Evolutionary conservation across 2,797 vertebrate genomes (phyloP), one percentile per base, ranked within the genome.

Genomic region (Leptatherina wallacei): DNA sequence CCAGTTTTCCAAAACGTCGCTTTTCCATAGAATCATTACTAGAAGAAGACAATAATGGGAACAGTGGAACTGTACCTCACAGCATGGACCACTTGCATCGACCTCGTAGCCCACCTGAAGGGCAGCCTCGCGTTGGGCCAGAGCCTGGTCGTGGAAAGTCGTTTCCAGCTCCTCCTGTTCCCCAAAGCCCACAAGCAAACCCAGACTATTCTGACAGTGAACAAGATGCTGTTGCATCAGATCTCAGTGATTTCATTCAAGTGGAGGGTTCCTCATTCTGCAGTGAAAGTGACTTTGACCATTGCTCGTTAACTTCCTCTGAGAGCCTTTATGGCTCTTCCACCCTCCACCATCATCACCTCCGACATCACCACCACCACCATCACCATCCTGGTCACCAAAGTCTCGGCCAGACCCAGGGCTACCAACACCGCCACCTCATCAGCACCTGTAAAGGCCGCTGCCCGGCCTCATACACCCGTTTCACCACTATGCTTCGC

Each of bases 261-360:
- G 95, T 97, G 69, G 98, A 99, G 85, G 97, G 97, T 30, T 99
- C 98, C 0, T 99, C 98, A 9, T 97, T 99, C 77, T 99, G 98
- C 89, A 99, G 98, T n/a, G 98, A 99, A 85, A 99, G 97, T 51
- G 98, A 99, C 72, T 96, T 99, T 55, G 98, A 99, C 87, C 98
- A 97, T 88, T 99, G 96, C 80, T 99, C 97, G 0, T 96, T 99
- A 78, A 95, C 97, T 0, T 99, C 98, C n/a, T 98, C 98, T 0
- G 98, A 99, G 84, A 99, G 98, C 77, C 93, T 98, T 73, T 98
- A 95, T 0, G 96, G 96, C 44, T 91, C 89, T 6, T 88, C 87
- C 86, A 94, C 82, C 89, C 94, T 83, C 72, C 94, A 55, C 47
- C 95, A 95, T 59, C 95, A 95, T 44, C 96, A 95, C 77, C 95